These are phyloP conservation scores for Thunnus albacares DNA, from an alignment of 2,797 vertebrate species.

Conservation along the genomic window DNA sequence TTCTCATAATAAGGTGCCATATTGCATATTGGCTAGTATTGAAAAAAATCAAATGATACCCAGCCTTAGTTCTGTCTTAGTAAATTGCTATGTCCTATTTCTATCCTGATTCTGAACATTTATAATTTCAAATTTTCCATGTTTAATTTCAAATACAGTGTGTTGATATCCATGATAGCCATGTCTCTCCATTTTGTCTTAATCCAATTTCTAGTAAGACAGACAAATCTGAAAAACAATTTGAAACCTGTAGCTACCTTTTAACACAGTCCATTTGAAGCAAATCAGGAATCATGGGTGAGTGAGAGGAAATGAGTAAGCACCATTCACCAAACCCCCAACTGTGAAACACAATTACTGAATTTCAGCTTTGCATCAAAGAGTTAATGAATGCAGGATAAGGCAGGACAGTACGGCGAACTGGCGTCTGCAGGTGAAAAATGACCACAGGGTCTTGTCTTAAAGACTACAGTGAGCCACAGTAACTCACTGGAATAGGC, in stretches of 20 bases:
- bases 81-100: background rate
- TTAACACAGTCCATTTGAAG: background rate
- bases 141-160: background rate
- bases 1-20: no score
- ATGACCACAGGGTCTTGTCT: conserved; percentile 62
- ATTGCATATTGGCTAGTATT: background rate
- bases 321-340: background rate
- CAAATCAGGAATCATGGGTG: background rate
- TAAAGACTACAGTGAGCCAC: conserved; percentile 68
- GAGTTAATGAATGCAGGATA: conserved; percentile 47
- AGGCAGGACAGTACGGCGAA: conserved; percentile 41
- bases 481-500: conserved; percentile 77
- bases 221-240: background rate
- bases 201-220: background rate
- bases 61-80: background rate
- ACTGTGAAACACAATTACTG: conserved; percentile 26
- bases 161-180: no score
- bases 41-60: no score
- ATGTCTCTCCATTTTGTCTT: background rate
- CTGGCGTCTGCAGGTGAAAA: conserved; percentile 61
- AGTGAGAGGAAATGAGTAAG: background rate
- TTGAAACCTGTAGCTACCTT: background rate
- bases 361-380: conserved; percentile 56
- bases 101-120: background rate
- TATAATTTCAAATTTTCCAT: background rate